Conservation (phyloP, 2,113 vertebrate species). For the Oryzias curvinotus region DNA sequence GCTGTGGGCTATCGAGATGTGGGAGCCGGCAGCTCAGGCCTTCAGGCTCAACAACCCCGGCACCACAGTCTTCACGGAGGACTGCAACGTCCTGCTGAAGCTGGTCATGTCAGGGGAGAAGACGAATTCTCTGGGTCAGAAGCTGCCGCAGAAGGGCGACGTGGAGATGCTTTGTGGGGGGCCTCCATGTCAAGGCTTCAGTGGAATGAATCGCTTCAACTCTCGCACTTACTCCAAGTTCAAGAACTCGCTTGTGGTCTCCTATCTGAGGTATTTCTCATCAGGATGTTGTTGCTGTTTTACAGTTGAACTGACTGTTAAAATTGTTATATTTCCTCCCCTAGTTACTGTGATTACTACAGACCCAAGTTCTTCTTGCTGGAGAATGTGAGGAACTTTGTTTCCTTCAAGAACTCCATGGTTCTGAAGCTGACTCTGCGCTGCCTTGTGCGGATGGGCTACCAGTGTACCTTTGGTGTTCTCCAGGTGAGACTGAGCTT, state of each 20-base stretch:
- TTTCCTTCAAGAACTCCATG: constrained; percentile 97
- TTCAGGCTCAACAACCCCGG: constrained; percentile 93
- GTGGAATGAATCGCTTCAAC: constrained; percentile 98
- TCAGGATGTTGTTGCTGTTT: background rate
- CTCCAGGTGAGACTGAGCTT: constrained; percentile 81
- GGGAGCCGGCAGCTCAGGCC: constrained; percentile 95
- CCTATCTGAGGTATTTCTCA: constrained; percentile 86
- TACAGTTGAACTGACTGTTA: background rate
- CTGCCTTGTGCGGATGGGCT: constrained; percentile 95
- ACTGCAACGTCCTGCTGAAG: constrained; percentile 93
- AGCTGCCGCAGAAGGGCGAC: constrained; percentile 92
- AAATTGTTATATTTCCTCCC: background rate
- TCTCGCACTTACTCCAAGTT: constrained; percentile 97
- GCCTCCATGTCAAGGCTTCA: constrained; percentile 96
- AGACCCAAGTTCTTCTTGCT: constrained; percentile 92
- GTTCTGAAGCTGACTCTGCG: constrained; percentile 94
- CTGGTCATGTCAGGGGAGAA: constrained; percentile 93
- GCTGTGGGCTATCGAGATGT: constrained; percentile 96
- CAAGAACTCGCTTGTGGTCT: constrained; percentile 97
- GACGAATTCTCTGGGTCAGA: constrained; percentile 87
- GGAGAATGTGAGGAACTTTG: constrained; percentile 95
- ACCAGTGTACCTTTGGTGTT: constrained; percentile 96
- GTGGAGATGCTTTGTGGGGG: constrained; percentile 96
- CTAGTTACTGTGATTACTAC: constrained; percentile 97
- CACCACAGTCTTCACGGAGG: constrained; percentile 94